These are phyloP conservation scores for Onychomys leucogaster DNA, from an alignment of 2,797 vertebrate species.

Conservation along the genomic window DNA sequence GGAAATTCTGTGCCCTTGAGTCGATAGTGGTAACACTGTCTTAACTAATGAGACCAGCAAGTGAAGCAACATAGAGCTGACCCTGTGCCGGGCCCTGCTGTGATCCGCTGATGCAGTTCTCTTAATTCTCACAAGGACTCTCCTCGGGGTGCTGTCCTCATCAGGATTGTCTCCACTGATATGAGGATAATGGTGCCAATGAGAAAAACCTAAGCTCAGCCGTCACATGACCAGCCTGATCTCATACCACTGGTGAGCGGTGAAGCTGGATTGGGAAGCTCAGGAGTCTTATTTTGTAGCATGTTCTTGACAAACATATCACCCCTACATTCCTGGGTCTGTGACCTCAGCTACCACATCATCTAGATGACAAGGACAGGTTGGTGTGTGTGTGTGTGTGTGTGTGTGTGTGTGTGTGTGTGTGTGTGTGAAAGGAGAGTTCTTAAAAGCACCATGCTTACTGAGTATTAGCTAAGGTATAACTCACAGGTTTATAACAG, in stretches of 20 bases:
- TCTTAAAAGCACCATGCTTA: not conserved
- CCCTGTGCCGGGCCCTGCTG: accelerated
- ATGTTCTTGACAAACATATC: not conserved
- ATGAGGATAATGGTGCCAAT: not conserved
- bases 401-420: too few species aligned
- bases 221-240: not conserved
- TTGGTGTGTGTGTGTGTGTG: not conserved
- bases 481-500: not conserved
- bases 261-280: not conserved
- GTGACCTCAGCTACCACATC: not conserved
- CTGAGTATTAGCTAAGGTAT: not conserved
- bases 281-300: not conserved
- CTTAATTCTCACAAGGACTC: not conserved
- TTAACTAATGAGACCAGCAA: not conserved
- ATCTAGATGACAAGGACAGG: not conserved
- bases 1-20: not conserved
- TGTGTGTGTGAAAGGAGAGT: not conserved
- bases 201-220: not conserved
- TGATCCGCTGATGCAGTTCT: not conserved
- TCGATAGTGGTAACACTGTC: not conserved
- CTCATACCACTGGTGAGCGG: not conserved
- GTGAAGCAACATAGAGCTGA: not conserved
- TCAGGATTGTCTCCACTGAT: not conserved
- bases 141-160: not conserved
- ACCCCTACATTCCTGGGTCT: accelerated